Evolutionary conservation across 2,113 vertebrate species (phyloP).

Genomic region (Cinclus cinclus): DNA sequence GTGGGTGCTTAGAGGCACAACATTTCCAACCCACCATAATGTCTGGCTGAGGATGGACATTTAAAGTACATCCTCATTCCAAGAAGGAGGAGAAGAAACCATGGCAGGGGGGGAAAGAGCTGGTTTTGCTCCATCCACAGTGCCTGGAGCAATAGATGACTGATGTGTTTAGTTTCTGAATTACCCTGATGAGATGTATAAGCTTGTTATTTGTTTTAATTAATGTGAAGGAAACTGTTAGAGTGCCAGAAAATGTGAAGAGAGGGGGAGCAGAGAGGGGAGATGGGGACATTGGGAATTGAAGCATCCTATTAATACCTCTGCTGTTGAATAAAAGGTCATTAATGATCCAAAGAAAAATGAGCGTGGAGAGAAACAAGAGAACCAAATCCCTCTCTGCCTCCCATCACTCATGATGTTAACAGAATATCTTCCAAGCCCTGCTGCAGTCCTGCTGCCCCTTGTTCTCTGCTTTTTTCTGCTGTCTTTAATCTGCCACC

Average conservation of each 20-base stretch:
- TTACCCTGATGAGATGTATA: conserved; percentile 1
- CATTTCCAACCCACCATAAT: neutral
- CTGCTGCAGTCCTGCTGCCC: neutral
- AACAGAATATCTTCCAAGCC: neutral
- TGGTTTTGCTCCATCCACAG: neutral
- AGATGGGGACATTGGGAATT: conserved; percentile 18
- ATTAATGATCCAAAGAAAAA: conserved; percentile 24
- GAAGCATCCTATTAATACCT: conserved; percentile 50
- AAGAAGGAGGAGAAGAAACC: neutral
- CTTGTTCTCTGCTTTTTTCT: neutral
- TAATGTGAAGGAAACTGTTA: conserved; percentile 30
- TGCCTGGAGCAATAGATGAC: neutral
- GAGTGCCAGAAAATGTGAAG: neutral
- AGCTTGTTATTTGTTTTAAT: conserved; percentile 56
- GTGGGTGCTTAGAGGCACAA: neutral
- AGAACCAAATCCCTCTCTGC: neutral
- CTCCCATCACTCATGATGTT: neutral
- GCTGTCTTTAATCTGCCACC: neutral
- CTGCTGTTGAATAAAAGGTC: neutral
- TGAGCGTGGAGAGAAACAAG: neutral
- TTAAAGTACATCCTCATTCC: neutral
- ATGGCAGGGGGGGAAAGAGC: neutral
- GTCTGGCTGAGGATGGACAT: neutral
- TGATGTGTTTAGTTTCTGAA: neutral
- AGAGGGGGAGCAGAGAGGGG: neutral